Evolutionary conservation across 2,113 vertebrate genomes (phyloP), one percentile per base, ranked within the genome.

Genomic region (Dermatemys mawii): DNA sequence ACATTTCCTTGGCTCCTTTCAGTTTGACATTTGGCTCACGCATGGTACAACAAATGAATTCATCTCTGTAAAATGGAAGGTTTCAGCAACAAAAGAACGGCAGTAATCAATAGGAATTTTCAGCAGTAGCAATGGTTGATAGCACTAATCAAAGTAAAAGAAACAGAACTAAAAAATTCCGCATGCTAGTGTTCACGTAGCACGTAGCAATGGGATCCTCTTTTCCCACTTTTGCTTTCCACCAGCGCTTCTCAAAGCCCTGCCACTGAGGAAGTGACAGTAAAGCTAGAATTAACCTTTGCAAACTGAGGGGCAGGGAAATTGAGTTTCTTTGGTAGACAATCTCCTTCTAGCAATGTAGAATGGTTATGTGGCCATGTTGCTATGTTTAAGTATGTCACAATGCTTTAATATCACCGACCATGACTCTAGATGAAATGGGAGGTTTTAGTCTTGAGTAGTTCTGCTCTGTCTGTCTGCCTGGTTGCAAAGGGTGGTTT

Each of bases 351-450:
- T 21, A 22, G 35, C 44, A n/a, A 32, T 0, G 8, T 5, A 38
- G 35, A 70, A n/a, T 70, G 16, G 55, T 19, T 50, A 50, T 32
- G 5, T 0, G 1, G 0, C 5, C 2, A 26, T 1, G 0, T 13
- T 7, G 48, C 67, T 16, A 49, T 76, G n/a, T 35, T 82, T 14
- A 54, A 16, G 54, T 9, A 50, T 41, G 32, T 9, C 67, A 44
- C 48, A 55, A 49, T 27, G 5, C 44, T 46, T 82, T 41, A 6
- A 38, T 21, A 19, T n/a, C 63, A 70, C 9, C 22, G n/a, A 10
- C 19, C 16, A 38, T 38, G 49, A 4, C 49, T 29, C 21, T n/a
- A 48, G 11, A 78, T 14, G 6, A 27, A 54, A 27, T 8, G 29
- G 49, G 35, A 29, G 17, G 54, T 86, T 10, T 19, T 26, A 55